Percentiles rank a stretch among this genome's conserved stretches.
Evolutionary conservation across 2,888 invertebrate species (phyloP).

Genomic region (Agrochola litura): DNA sequence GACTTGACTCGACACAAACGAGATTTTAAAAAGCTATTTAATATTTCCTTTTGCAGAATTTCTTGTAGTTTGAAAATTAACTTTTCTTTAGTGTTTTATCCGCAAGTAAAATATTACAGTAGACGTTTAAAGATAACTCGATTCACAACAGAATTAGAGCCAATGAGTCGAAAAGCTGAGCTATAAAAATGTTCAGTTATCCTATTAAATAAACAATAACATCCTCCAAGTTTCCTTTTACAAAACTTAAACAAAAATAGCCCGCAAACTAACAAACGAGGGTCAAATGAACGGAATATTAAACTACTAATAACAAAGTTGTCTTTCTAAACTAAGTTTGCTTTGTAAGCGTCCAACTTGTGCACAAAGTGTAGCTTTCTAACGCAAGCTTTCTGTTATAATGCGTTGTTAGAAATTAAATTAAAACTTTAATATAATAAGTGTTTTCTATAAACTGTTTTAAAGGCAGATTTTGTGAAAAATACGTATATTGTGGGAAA

Average conservation of each 20-base stretch:
- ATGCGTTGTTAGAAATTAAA: constrained; percentile 44
- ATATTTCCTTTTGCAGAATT: constrained; percentile 9
- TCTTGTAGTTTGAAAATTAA: not conserved
- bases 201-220: constrained; percentile 1
- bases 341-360: constrained; percentile 55
- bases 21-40: constrained; percentile 24
- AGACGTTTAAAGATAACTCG: not conserved
- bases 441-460: constrained; percentile 5
- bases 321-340: constrained; percentile 54
- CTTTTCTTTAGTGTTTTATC: not conserved
- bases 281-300: constrained; percentile 30
- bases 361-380: constrained; percentile 44
- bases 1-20: constrained; percentile 19
- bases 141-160: not conserved
- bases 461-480: constrained; percentile 1
- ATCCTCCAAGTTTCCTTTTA: not conserved
- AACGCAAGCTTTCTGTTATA: constrained; percentile 34
- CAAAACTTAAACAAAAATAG: not conserved
- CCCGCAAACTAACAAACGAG: constrained; percentile 16
- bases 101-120: not conserved
- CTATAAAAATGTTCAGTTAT: constrained; percentile 1
- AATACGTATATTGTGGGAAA: not conserved
- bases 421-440: constrained; percentile 46
- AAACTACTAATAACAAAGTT: constrained; percentile 49
- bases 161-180: not conserved